Evolutionary conservation across 2,113 vertebrate genomes (phyloP).

Genomic region (Dicerorhinus sumatrensis): DNA sequence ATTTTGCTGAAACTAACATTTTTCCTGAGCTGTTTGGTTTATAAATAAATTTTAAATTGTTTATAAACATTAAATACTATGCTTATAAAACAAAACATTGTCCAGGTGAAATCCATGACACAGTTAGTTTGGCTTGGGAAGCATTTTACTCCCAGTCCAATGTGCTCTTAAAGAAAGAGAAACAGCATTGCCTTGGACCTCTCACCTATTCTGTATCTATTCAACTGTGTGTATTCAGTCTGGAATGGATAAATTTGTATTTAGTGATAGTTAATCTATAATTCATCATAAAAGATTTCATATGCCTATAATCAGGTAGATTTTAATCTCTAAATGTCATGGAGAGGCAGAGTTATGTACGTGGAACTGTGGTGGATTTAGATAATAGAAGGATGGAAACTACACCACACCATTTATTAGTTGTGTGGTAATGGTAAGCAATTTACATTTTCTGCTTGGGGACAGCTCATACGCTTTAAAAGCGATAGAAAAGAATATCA

Average conservation of each 20-base stretch:
- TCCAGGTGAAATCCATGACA: background rate
- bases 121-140: background rate
- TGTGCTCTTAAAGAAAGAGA: background rate
- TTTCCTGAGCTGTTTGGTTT: background rate
- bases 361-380: background rate
- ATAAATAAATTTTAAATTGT: background rate
- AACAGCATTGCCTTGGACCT: background rate
- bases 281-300: background rate
- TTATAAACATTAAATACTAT: background rate
- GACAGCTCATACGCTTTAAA: background rate
- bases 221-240: background rate
- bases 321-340: background rate
- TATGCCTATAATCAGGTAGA: background rate
- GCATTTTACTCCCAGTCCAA: background rate
- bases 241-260: background rate
- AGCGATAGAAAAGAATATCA: background rate
- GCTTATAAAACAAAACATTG: background rate
- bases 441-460: background rate
- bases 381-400: background rate
- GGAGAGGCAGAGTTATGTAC: background rate
- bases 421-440: background rate
- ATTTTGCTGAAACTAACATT: conserved; percentile 28
- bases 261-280: background rate
- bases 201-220: background rate
- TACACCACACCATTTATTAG: background rate